Base-by-base conservation (phyloP, 2,113 vertebrate genomes). In the Mustelus asterias region DNA sequence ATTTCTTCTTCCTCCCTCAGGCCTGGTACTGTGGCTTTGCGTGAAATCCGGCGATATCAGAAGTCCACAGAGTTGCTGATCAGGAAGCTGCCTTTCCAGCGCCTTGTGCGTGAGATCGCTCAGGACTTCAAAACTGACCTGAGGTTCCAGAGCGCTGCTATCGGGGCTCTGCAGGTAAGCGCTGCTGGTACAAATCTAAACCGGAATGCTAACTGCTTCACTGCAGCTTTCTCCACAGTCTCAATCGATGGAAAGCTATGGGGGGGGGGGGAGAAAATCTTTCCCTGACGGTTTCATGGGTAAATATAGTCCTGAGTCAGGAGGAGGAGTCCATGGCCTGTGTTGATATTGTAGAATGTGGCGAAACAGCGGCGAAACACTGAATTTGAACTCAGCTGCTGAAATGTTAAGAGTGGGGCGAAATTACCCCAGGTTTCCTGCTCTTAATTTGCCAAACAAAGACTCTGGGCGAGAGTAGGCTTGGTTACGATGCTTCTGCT, bases 61-160 rank as follows among this genome's bases (percentile, higher is more conserved):
- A 98, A 98, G 97, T 98, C 98, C 54, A 98, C 98, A 0, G 98
- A 98, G 97, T 97, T 98, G 97, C 96, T 98, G 97, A 98, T 98
- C 96, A 98, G 98, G 97, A 98, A 98, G 95, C 98, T 98, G 95
- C 98, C 98, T 72, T 98, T 98, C 97, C 98, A 98, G 96, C 98
- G 98, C 96, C 97, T 98, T 97, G 98, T 98, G 97, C 97, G 98
- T 97, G 98, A 98, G 97, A 98, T 98, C 97, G 98, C 98, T 97
- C 98, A 98, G 98, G 98, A 98, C 96, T 98, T 98, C 97, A 98
- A 98, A 97, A 98, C 98, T 97, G 98, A 98, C 96, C 97, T 98
- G 97, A 98, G 98, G 97, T 98, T 98, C 97, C 98, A 98, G 97
- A 98, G 98, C 95, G 98, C 98, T 96, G 98, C 98, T 96, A 98